phyloP scores from a whole-genome alignment of 2,113 vertebrate species.

The Eublepharis macularius region DNA sequence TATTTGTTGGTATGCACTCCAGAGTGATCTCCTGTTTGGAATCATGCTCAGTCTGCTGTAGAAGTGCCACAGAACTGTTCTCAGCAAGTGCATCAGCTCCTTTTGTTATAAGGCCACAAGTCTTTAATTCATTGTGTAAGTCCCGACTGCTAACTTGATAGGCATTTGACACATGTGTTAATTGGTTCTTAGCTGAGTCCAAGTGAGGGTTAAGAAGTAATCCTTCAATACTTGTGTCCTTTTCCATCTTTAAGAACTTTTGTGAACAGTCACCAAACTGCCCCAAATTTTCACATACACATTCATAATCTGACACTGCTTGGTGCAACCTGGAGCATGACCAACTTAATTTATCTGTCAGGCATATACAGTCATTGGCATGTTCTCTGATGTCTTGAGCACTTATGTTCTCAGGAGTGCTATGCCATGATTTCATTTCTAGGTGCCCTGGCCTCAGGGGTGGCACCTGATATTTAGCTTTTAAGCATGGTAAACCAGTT shows the following conservation, averaged over 20 bases:
- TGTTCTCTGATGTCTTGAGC: constrained; percentile 20
- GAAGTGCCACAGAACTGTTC: constrained; percentile 3
- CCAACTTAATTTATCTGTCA: constrained; percentile 45
- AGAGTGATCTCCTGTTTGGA: constrained; percentile 23
- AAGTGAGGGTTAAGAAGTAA: constrained; percentile 13
- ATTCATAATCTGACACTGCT: constrained; percentile 48
- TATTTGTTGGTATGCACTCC: constrained; percentile 5
- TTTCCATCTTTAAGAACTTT: constrained; percentile 29
- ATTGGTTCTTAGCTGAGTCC: background rate
- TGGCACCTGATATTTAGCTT: constrained; percentile 5
- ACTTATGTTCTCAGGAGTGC: constrained; percentile 65
- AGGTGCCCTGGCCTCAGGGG: constrained; percentile 28
- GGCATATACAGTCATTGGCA: background rate
- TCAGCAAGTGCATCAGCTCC: constrained; percentile 6
- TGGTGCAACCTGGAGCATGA: constrained; percentile 60
- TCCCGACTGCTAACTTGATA: background rate
- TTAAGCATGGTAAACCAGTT: constrained; percentile 22
- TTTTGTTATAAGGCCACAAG: constrained; percentile 14
- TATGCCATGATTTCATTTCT: constrained; percentile 55
- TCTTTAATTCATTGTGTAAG: constrained; percentile 25
- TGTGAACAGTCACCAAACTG: background rate
- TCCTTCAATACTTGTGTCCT: background rate
- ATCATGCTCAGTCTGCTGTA: constrained; percentile 13
- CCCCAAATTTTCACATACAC: constrained; percentile 23
- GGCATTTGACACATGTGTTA: background rate